These are phyloP conservation scores for Rhynchonycteris naso DNA, from an alignment of 2,797 vertebrate species.

Conservation along the genomic window DNA sequence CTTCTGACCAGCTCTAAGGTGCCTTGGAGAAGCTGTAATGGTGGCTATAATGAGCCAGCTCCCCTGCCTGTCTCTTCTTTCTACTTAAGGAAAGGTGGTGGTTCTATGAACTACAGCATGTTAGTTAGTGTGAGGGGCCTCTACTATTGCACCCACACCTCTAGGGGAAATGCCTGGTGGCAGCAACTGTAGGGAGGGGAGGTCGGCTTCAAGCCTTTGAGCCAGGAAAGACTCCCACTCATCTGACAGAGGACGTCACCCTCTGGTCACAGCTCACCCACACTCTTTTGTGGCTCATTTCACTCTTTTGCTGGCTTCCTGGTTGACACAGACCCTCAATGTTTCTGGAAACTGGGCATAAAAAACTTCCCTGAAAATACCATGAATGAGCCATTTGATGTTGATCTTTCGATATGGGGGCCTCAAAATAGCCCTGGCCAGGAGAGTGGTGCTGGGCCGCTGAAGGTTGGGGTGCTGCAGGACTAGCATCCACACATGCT, in stretches of 20 bases:
- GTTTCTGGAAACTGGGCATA: not conserved
- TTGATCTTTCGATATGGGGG: not conserved
- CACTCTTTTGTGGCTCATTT: not conserved
- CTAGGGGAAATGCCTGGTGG: not conserved
- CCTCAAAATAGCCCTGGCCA: not conserved
- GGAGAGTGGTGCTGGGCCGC: not conserved
- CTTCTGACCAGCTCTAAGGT: not conserved
- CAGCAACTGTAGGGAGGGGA: not conserved
- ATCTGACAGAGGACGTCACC: not conserved
- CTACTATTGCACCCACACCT: not conserved
- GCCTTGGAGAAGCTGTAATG: not conserved
- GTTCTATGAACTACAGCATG: not conserved
- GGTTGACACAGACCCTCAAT: not conserved
- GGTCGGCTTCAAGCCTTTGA: not conserved
- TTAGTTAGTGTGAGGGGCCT: accelerated
- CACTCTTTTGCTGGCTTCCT: not conserved
- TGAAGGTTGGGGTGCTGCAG: not conserved
- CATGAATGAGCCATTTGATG: not conserved
- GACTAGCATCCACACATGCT: not conserved
- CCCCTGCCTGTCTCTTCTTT: not conserved
- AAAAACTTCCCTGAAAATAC: not conserved
- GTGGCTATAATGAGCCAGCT: not conserved
- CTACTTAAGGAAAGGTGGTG: not conserved
- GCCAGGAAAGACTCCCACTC: not conserved
- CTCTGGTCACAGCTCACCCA: not conserved